phyloP scores from a whole-genome alignment of 1,140 invertebrate genomes.

The Drosophila ercepeae region DNA sequence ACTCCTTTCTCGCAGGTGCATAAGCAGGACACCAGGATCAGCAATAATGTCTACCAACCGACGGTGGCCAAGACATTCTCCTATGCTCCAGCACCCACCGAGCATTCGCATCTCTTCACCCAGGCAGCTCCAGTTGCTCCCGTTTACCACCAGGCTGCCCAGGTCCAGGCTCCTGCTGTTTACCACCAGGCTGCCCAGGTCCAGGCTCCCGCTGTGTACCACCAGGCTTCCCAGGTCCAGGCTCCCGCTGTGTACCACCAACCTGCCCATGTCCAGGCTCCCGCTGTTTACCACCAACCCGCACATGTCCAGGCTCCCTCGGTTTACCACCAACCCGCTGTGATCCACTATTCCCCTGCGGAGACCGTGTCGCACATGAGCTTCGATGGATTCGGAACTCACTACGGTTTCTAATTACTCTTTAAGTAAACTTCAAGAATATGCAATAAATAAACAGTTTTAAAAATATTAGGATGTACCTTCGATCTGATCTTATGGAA shows the following conservation, averaged over 20 bases:
- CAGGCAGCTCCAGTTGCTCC: slow-evolving; percentile 28
- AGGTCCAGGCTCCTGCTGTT: slow-evolving; percentile 8
- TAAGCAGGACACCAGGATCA: slow-evolving; percentile 86
- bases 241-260: slow-evolving; percentile 35
- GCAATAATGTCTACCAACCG: slow-evolving; percentile 85
- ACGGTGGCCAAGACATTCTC: slow-evolving; percentile 78
- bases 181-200: slow-evolving; percentile 57
- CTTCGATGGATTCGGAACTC: slow-evolving; percentile 85
- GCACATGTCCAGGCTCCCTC: slow-evolving; percentile 35
- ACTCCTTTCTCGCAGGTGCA: slow-evolving; percentile 87
- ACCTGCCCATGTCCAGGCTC: slow-evolving; percentile 21
- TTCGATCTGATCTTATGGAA: too few relatives aligned
- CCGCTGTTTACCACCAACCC: slow-evolving; percentile 60
- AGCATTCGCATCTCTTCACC: slow-evolving; percentile 23
- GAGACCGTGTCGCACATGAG: slow-evolving; percentile 85
- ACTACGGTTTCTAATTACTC: slow-evolving; percentile 84
- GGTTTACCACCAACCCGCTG: slow-evolving; percentile 60
- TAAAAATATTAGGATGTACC: too few relatives aligned
- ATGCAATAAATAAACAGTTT: background rate
- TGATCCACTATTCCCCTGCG: slow-evolving; percentile 85
- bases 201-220: slow-evolving; percentile 36
- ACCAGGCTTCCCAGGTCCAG: slow-evolving; percentile 23
- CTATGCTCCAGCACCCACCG: slow-evolving; percentile 68
- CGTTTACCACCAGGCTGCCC: slow-evolving; percentile 21
- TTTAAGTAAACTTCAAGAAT: background rate